Percentiles rank a stretch among this genome's conserved stretches.
These are phyloP conservation scores for Yasuhikotakia modesta DNA, from an alignment of 2,797 vertebrate species.

Conservation along the genomic window DNA sequence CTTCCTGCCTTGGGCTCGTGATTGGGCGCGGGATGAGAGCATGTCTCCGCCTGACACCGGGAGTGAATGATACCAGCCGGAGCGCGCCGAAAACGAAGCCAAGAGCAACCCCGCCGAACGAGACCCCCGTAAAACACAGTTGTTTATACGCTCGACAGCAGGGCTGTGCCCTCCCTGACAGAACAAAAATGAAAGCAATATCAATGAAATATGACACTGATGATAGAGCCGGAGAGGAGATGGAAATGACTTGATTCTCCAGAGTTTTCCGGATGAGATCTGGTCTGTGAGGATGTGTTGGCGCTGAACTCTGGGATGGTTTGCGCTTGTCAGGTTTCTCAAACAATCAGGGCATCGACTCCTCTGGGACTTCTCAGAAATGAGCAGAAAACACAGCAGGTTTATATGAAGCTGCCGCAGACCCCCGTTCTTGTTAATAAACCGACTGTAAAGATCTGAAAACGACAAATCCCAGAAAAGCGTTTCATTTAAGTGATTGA, in stretches of 20 bases:
- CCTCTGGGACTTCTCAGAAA: slow-evolving; percentile 54
- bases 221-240: slow-evolving; percentile 58
- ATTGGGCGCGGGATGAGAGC: slow-evolving; percentile 11
- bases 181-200: slow-evolving; percentile 65
- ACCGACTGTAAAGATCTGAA: slow-evolving; percentile 17
- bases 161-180: slow-evolving; percentile 60
- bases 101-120: slow-evolving; percentile 43
- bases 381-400: slow-evolving; percentile 48
- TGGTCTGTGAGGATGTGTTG: slow-evolving; percentile 45
- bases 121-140: slow-evolving; percentile 59
- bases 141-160: slow-evolving; percentile 60
- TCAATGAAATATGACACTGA: slow-evolving; percentile 66
- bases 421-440: slow-evolving; percentile 32
- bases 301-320: slow-evolving; percentile 53
- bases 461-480: background rate
- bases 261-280: slow-evolving; percentile 56
- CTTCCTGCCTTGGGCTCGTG: slow-evolving; percentile 39
- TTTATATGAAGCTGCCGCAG: slow-evolving; percentile 35
- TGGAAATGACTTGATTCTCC: slow-evolving; percentile 65
- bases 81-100: slow-evolving; percentile 40
- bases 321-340: slow-evolving; percentile 59
- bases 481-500: background rate
- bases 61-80: slow-evolving; percentile 39
- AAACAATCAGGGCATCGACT: slow-evolving; percentile 57
- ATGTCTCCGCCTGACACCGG: slow-evolving; percentile 7